Evolutionary conservation across 1,140 invertebrate species (phyloP).

Genomic region (Drosophila lacertosa): DNA sequence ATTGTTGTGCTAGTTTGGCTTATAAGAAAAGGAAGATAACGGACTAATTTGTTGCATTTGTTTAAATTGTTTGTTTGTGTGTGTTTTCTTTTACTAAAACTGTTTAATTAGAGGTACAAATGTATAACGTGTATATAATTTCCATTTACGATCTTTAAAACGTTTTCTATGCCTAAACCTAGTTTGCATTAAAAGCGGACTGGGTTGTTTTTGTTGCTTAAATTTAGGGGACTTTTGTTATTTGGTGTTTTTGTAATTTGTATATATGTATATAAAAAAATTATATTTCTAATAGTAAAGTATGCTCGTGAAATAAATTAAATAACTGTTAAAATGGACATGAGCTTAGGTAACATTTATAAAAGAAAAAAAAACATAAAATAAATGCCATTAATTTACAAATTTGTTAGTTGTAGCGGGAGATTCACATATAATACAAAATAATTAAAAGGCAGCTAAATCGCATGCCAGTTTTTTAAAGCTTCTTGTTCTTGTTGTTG

Average conservation of each 20-base stretch:
- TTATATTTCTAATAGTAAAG: neutral
- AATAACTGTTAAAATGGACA: constrained; percentile 26
- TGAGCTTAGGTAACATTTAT: constrained; percentile 39
- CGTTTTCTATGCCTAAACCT: constrained; percentile 46
- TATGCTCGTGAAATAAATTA: constrained; percentile 67
- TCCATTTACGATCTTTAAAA: constrained; percentile 41
- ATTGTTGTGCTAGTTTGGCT: constrained; percentile 54
- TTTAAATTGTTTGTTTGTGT: constrained; percentile 18
- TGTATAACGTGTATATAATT: constrained; percentile 62
- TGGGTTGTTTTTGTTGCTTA: constrained; percentile 47
- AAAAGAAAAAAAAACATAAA: constrained; percentile 26
- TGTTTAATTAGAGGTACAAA: constrained; percentile 66
- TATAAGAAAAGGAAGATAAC: constrained; percentile 53
- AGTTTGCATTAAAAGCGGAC: constrained; percentile 61
- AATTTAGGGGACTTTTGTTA: constrained; percentile 10
- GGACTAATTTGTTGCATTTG: constrained; percentile 59
- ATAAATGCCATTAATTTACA: constrained; percentile 65
- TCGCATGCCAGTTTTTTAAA: constrained; percentile 55
- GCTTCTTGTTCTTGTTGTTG: constrained; percentile 57
- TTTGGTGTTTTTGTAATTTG: constrained; percentile 43
- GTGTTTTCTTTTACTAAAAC: neutral
- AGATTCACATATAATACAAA: constrained; percentile 69
- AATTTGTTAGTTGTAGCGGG: constrained; percentile 25
- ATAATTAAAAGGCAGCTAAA: constrained; percentile 40
- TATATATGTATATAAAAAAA: too few relatives aligned